Conservation (phyloP, 2,888 invertebrate species). For the Poecilus cupreus region DNA sequence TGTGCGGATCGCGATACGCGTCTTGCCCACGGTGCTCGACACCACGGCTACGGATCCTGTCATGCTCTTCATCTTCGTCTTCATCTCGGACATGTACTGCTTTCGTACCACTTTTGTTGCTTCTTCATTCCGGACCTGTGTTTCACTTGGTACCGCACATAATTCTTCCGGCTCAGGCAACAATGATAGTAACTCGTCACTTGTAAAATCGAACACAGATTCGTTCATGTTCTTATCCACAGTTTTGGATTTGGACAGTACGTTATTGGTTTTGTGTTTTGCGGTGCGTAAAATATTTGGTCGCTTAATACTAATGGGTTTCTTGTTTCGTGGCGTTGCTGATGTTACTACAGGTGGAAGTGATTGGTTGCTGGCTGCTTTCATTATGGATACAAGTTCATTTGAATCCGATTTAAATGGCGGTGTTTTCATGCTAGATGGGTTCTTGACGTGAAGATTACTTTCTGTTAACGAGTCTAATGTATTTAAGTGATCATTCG, state of each 20-base stretch:
- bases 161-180: background rate
- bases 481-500: background rate
- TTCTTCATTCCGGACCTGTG: no score
- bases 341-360: background rate
- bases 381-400: background rate
- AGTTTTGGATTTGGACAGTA: background rate
- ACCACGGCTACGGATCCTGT: conserved; percentile 15
- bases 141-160: background rate
- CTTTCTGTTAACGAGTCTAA: background rate
- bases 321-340: background rate
- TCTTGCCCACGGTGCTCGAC: conserved; percentile 1
- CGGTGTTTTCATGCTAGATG: background rate
- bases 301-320: conserved; percentile 17
- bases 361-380: background rate
- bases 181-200: background rate
- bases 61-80: background rate
- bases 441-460: no score
- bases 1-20: conserved; percentile 33
- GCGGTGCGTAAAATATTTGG: conserved; percentile 37
- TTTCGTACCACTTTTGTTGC: no score
- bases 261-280: conserved; percentile 1
- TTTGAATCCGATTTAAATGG: background rate
- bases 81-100: background rate
- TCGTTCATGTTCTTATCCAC: background rate
- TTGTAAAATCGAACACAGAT: conserved; percentile 22